Percentiles rank a stretch among this genome's conserved stretches.
phyloP scores from a whole-genome alignment of 2,113 vertebrate genomes.

The Bubalus kerabau region DNA sequence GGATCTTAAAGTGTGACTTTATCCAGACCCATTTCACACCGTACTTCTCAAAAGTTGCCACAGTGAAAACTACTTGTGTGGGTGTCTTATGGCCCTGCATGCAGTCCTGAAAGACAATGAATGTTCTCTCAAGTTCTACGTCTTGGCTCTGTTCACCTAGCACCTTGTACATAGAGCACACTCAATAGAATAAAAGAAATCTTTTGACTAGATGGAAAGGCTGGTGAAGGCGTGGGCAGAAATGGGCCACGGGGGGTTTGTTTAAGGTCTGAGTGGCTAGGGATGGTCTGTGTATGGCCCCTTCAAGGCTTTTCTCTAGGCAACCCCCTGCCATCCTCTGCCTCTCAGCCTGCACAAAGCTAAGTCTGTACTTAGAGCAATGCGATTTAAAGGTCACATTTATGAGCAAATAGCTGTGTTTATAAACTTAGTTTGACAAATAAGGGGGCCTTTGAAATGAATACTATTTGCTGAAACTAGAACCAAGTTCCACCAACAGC shows the following conservation, averaged over 20 bases:
- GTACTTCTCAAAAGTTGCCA: not conserved
- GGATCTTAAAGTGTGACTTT: not conserved
- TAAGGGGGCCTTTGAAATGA: slow-evolving; percentile 58
- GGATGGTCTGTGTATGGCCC: not conserved
- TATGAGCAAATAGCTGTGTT: slow-evolving; percentile 73
- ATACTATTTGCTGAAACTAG: slow-evolving; percentile 45
- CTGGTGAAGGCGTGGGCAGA: not conserved
- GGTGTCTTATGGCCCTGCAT: not conserved
- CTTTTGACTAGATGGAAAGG: not conserved
- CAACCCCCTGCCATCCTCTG: rapidly evolving
- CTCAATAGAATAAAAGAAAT: not conserved
- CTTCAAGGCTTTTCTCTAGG: not conserved
- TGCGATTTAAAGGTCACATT: slow-evolving; percentile 69
- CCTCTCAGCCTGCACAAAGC: slow-evolving; percentile 37
- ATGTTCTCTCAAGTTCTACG: not conserved
- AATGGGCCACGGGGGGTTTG: not conserved
- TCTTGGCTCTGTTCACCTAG: not conserved
- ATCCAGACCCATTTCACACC: rapidly evolving
- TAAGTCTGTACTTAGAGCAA: slow-evolving; percentile 69
- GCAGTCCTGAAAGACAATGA: not conserved
- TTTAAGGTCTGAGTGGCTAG: not conserved
- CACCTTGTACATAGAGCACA: not conserved
- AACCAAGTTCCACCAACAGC: slow-evolving; percentile 43
- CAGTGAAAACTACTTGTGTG: not conserved
- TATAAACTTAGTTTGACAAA: slow-evolving; percentile 70